Conservation (phyloP, 2,888 invertebrate genomes). For the Cerastis rubricosa region DNA sequence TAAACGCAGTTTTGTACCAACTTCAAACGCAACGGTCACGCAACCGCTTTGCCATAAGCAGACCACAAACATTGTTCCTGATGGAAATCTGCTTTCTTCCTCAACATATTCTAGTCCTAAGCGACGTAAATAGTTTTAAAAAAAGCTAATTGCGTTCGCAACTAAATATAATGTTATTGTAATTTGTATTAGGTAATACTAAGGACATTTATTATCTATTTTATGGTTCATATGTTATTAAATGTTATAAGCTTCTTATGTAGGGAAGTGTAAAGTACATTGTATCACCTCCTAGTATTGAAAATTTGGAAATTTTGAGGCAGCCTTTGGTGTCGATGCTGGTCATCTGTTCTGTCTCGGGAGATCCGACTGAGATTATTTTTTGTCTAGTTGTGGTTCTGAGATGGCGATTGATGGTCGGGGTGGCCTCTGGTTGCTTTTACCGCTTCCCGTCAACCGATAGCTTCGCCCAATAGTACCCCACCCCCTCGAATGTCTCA, state of each 20-base stretch:
- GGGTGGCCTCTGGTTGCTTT: slow-evolving; percentile 23
- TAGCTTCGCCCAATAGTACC: slow-evolving; percentile 41
- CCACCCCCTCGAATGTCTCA: slow-evolving; percentile 22
- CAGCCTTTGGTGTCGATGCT: slow-evolving; percentile 81
- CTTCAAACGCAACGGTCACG: slow-evolving; percentile 74
- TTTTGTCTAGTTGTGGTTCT: slow-evolving; percentile 71
- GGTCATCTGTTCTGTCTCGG: slow-evolving; percentile 82
- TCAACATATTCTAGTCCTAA: slow-evolving; percentile 90
- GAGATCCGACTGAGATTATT: slow-evolving; percentile 80
- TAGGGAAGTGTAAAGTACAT: slow-evolving; percentile 86
- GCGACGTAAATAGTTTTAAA: slow-evolving; percentile 83
- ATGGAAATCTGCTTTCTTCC: slow-evolving; percentile 89
- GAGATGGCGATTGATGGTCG: slow-evolving; percentile 26
- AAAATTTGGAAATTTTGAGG: slow-evolving; percentile 73
- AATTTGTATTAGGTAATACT: slow-evolving; percentile 76
- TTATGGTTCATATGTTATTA: slow-evolving; percentile 83
- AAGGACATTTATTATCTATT: slow-evolving; percentile 86
- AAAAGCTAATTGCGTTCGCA: slow-evolving; percentile 81
- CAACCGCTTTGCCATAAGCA: slow-evolving; percentile 83
- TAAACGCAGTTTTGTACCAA: slow-evolving; percentile 71
- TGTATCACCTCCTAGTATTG: slow-evolving; percentile 85
- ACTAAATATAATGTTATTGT: slow-evolving; percentile 87
- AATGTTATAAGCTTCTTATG: slow-evolving; percentile 84
- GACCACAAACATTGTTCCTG: slow-evolving; percentile 83
- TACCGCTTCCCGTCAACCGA: slow-evolving; percentile 24